Conservation (phyloP, 2,797 vertebrate genomes). For the Schizothorax lantsangensis region DNA sequence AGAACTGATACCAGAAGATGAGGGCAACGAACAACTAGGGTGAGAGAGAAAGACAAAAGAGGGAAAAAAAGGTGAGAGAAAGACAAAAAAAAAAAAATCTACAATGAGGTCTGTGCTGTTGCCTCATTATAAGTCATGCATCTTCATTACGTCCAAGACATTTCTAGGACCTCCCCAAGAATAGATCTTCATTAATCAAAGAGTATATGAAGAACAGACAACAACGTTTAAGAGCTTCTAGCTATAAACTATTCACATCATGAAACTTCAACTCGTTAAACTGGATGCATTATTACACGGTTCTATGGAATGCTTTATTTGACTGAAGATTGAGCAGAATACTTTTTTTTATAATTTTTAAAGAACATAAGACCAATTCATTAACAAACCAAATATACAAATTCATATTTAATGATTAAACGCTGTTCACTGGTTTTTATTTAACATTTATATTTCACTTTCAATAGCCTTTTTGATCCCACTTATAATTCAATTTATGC, state of each 20-base stretch:
- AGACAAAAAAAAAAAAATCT: not conserved
- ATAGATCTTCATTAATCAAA: constrained; percentile 52
- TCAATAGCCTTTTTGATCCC: not conserved
- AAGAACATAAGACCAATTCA: not conserved
- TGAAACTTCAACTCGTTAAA: not conserved
- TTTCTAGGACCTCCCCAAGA: constrained; percentile 42
- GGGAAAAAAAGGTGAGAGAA: constrained; percentile 23
- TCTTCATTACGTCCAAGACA: constrained; percentile 15
- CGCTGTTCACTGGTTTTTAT: constrained; percentile 23
- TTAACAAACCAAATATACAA: not conserved
- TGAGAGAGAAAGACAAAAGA: constrained; percentile 16
- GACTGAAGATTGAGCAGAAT: not conserved
- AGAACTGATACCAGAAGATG: constrained; percentile 99
- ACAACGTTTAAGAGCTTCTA: constrained; percentile 8
- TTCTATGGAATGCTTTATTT: not conserved
- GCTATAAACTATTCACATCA: not conserved
- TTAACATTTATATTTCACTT: constrained; percentile 28
- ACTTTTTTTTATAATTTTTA: not conserved
- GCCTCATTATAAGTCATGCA: constrained; percentile 41
- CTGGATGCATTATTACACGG: not conserved
- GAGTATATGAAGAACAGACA: constrained; percentile 9
- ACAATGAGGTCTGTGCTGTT: constrained; percentile 37
- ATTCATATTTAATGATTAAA: not conserved
- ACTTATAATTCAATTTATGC: constrained; percentile 3
- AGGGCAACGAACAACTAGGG: constrained; percentile 96